Percentiles rank a stretch among this genome's conserved stretches.
phyloP scores from a whole-genome alignment of 2,797 vertebrate genomes.

The Sorex maritimensis region DNA sequence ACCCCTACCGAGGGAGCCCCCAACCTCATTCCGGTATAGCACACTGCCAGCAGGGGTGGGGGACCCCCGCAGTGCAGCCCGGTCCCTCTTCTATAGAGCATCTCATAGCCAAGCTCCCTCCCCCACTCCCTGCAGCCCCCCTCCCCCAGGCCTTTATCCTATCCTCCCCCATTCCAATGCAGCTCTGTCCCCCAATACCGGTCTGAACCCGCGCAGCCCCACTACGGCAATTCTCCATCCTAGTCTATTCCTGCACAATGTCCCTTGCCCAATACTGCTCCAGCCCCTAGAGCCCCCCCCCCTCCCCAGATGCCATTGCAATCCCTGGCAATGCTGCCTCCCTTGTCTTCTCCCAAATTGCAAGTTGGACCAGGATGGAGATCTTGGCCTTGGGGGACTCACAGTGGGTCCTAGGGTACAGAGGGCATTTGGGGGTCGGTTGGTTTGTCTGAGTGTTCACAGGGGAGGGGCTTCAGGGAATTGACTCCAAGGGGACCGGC shows the following conservation, averaged over 20 bases:
- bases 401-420: slow-evolving; percentile 79
- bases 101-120: slow-evolving; percentile 77
- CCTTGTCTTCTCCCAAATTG: slow-evolving; percentile 75
- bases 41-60: slow-evolving; percentile 57
- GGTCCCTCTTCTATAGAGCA: slow-evolving; percentile 75
- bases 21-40: slow-evolving; percentile 58
- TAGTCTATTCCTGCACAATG: slow-evolving; percentile 76
- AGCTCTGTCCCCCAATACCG: slow-evolving; percentile 70
- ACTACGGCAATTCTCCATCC: slow-evolving; percentile 55
- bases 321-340: slow-evolving; percentile 59
- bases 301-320: slow-evolving; percentile 75
- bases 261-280: slow-evolving; percentile 59
- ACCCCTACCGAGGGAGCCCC: slow-evolving; percentile 68
- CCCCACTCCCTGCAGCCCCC: slow-evolving; percentile 74
- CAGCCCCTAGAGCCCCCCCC: slow-evolving; percentile 64
- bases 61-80: slow-evolving; percentile 78
- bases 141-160: slow-evolving; percentile 77
- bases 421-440: slow-evolving; percentile 86
- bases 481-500: slow-evolving; percentile 71
- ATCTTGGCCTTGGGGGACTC: slow-evolving; percentile 71
- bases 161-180: slow-evolving; percentile 65
- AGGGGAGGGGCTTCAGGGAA: slow-evolving; percentile 75
- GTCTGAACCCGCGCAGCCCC: slow-evolving; percentile 35
- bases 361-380: slow-evolving; percentile 80
- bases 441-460: slow-evolving; percentile 73